Base-by-base conservation (phyloP, 30 jellyfish, hydroid and myxozoan genomes). In the Pseudorhiza aurosa region DNA sequence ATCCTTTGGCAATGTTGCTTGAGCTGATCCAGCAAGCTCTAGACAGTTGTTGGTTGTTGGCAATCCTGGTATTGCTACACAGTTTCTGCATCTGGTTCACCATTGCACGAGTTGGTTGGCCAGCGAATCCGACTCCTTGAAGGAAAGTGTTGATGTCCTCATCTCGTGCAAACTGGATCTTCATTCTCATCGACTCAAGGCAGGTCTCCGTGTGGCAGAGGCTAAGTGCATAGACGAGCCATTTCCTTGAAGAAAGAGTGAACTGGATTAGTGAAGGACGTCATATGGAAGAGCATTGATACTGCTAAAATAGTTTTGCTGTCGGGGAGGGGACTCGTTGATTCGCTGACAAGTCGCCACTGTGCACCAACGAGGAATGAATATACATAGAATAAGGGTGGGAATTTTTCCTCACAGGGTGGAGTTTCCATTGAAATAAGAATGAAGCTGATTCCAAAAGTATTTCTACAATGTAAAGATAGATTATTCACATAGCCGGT, bases 1-100 rank as follows among this genome's bases (percentile, higher is more conserved):
- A 67, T 14, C 83, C 91, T 64, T 79, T 65, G 39, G 69, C 91
- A 35, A 79, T 47, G 77, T 79, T 79, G 83, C 91, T 79, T 19
- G 91, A 33, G 30, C 77, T 64, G 67, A 79, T 67, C 83, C 76
- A 79, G 77, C 91, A 79, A 4, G 91, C 91, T 49, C 50, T 69
- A 24, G 49, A 8, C 27, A 79, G 83, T 18, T 39, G 65, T 50
- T 60, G 76, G 51, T 64, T 55, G n/a, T 26, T 46, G 22, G 83
- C 67, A 25, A 79, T 79, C 62, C 51, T 79, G 40, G 51, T 67
- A 19, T 14, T 43, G 43, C 62, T 63, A 55, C 91, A 79, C 47
- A 79, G 64, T 67, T 79, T 47, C 77, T 64, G 46, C 80, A 76
- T 58, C 63, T 31, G 63, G 42, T 42, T 65, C 29, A 79, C 76